Evolutionary conservation across 64 coral and sea anemone genomes (phyloP), one percentile per base, ranked within the genome.

Genomic region (Cladopsammia gracilis): DNA sequence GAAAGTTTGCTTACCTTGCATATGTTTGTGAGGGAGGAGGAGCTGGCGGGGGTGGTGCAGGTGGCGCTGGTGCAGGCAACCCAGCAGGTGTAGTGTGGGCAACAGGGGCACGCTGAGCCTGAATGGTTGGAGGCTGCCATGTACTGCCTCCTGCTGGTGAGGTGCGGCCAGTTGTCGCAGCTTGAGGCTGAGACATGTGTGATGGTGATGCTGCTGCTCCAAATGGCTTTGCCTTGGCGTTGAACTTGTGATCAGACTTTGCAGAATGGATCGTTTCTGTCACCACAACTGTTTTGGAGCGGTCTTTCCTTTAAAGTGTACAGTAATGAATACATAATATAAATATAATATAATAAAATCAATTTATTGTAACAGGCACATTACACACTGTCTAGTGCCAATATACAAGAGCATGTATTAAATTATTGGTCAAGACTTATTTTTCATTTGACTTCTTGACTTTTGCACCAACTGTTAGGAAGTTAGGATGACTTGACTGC

Each of bases 151-250:
- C 92, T 58, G 57, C 86, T 43, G 92, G 69, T 11, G 64, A 87
- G 46, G 96, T 91, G 62, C 75, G 70, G 7, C 83, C 88, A 51
- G 88, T 64, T 20, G 73, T 43, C 5, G 96, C 88, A 71, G 68
- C 22, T 4, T 85, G 89, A 26, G 85, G 92, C 14, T 25, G 77
- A 14, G 59, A n/a, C 10, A 53, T 19, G 10, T 78, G 60, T 60
- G 82, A 56, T 10, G 92, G 82, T 57, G 89, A 25, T 72, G 94
- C 15, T 50, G 82, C 18, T 64, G 78, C 94, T 70, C 94, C 98
- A 94, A 99, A 99, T 49, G 98, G 98, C 45, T 93, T 96, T 22
- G 98, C 69, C 73, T 76, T 94, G 4, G 98, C 98, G 94, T 99
- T 99, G 71, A 94, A 99, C 65, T 99, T 99, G 50, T 99, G 64